Percentiles rank a stretch among this genome's conserved stretches.
Conservation (phyloP, 2,797 vertebrate genomes). For the Takifugu rubripes region DNA sequence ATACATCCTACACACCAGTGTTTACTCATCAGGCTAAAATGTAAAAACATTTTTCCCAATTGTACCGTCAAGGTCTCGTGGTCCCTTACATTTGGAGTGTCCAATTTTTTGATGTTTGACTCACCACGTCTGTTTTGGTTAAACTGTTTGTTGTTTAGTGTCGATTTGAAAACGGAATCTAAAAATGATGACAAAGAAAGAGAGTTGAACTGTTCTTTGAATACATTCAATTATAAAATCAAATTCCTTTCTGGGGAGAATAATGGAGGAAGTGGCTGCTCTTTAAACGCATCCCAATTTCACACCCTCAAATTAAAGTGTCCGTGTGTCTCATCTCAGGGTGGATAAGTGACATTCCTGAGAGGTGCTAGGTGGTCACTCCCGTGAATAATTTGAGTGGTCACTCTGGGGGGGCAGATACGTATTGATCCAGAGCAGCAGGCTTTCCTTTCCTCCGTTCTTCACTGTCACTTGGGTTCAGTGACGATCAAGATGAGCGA, state of each 20-base stretch:
- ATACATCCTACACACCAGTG: too few relatives aligned
- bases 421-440: constrained; percentile 62
- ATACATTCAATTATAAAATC: constrained; percentile 21
- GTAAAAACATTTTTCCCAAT: too few relatives aligned
- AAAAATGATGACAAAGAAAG: too few relatives aligned
- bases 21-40: too few relatives aligned
- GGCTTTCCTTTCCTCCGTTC: constrained; percentile 50
- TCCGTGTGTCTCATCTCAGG: constrained; percentile 57
- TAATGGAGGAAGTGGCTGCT: constrained; percentile 55
- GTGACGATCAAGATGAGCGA: constrained; percentile 23
- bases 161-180: too few relatives aligned
- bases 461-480: constrained; percentile 38
- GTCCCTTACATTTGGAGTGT: too few relatives aligned
- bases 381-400: constrained; percentile 75
- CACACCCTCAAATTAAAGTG: constrained; percentile 71
- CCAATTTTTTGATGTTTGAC: too few relatives aligned
- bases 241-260: constrained; percentile 29
- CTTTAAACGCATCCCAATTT: constrained; percentile 62
- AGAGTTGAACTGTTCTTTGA: constrained; percentile 3
- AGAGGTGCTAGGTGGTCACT: constrained; percentile 61
- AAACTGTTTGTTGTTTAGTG: too few relatives aligned
- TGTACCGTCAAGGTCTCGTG: too few relatives aligned
- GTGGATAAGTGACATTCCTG: constrained; percentile 68
- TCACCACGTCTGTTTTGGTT: too few relatives aligned
- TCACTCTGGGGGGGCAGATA: constrained; percentile 56